These are phyloP conservation scores for Phalera bucephala DNA, from an alignment of 2,888 invertebrate genomes.

Conservation along the genomic window DNA sequence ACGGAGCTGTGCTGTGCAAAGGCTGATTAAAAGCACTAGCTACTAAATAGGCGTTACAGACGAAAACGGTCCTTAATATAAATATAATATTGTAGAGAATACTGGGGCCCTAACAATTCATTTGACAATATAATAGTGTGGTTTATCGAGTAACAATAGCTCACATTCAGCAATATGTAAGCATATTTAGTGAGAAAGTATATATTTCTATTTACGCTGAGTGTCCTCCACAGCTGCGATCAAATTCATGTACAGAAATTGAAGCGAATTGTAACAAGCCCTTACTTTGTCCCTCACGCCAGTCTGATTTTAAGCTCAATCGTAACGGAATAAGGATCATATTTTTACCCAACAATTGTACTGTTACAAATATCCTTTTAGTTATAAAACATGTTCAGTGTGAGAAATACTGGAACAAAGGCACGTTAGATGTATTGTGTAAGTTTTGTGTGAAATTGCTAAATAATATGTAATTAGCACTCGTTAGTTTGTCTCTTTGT, in stretches of 20 bases:
- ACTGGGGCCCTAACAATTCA: too few relatives aligned
- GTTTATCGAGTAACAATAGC: too few relatives aligned
- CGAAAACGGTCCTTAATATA: too few relatives aligned
- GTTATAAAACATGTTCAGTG: constrained; percentile 15
- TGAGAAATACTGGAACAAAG: constrained; percentile 15
- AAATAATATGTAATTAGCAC: constrained; percentile 7
- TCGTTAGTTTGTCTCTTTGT: too few relatives aligned
- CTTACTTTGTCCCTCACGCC: constrained; percentile 11
- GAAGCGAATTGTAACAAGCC: constrained; percentile 13
- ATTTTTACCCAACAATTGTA: constrained; percentile 18
- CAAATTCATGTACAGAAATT: not conserved
- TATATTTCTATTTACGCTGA: too few relatives aligned
- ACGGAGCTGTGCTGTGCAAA: too few relatives aligned
- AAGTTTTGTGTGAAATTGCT: constrained; percentile 15
- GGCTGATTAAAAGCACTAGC: too few relatives aligned
- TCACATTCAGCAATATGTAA: too few relatives aligned
- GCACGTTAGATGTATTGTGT: constrained; percentile 8
- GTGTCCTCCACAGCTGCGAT: not conserved
- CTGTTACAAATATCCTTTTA: constrained; percentile 25
- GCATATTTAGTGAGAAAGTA: not conserved
- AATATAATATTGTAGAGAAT: too few relatives aligned
- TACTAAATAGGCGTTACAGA: too few relatives aligned
- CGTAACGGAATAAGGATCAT: constrained; percentile 12
- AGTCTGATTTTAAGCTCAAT: constrained; percentile 19
- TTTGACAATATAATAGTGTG: too few relatives aligned